Conservation (phyloP, 2,888 invertebrate genomes). For the Dioctria rufipes region DNA sequence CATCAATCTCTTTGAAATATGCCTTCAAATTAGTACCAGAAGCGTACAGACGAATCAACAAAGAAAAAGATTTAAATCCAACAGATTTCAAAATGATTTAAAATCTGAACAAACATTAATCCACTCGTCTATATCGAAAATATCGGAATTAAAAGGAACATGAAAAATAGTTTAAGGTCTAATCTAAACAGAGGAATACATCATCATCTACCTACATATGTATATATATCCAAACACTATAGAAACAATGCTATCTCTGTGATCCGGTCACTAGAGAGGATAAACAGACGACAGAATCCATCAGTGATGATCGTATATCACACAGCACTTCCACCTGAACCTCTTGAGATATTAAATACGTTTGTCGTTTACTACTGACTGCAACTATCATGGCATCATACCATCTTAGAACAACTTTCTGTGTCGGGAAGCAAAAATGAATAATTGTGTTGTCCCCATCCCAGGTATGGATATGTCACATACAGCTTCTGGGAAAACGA, state of each 20-base stretch:
- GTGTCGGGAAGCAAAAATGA: conserved; percentile 17
- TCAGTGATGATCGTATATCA: conserved; percentile 19
- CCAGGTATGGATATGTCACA: conserved; percentile 5
- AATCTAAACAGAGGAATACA: conserved; percentile 31
- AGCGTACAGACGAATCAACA: too few species aligned
- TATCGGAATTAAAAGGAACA: conserved; percentile 3
- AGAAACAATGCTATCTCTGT: conserved; percentile 16
- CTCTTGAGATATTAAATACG: conserved; percentile 2
- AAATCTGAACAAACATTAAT: too few species aligned
- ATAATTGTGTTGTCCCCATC: conserved; percentile 20
- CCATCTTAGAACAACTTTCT: conserved; percentile 13
- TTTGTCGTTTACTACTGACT: not conserved
- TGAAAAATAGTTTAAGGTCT: conserved; percentile 37
- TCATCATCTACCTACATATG: too few species aligned
- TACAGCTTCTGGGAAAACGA: not conserved
- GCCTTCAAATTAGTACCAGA: too few species aligned
- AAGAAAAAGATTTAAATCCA: too few species aligned
- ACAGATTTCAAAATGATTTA: too few species aligned
- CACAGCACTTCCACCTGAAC: conserved; percentile 15
- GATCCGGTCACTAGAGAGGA: not conserved
- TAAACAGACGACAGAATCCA: conserved; percentile 12
- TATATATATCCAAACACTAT: too few species aligned
- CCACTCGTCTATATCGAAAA: too few species aligned
- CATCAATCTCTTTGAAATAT: too few species aligned
- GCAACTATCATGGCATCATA: not conserved